Conservation (phyloP, 2,113 vertebrate species). For the Cochlearius cochlearius region DNA sequence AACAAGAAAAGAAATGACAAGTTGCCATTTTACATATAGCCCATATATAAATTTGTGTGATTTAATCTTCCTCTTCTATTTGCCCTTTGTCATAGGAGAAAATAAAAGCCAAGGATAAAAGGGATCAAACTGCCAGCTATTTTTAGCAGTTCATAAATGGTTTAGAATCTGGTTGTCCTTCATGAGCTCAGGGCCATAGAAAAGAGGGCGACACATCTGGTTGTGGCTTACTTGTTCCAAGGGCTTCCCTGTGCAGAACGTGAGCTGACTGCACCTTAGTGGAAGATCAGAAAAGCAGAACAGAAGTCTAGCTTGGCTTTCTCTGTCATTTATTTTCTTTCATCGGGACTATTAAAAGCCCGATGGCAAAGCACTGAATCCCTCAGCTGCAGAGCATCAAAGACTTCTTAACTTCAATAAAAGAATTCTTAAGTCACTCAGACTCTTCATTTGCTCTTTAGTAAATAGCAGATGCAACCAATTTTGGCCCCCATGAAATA, state of each 20-base stretch:
- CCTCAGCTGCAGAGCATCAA: neutral
- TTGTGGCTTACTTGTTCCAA: neutral
- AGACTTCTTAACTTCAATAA: neutral
- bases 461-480: neutral
- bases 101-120: constrained; percentile 13
- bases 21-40: neutral
- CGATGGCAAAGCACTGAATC: neutral
- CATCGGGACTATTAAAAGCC: neutral
- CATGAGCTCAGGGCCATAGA: neutral
- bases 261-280: neutral
- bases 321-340: neutral
- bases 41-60: neutral
- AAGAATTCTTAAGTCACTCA: neutral
- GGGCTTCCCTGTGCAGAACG: neutral
- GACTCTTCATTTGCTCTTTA: neutral
- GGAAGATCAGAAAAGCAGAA: neutral
- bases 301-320: neutral
- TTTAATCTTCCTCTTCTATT: neutral
- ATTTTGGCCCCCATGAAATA: neutral
- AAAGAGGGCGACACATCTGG: neutral
- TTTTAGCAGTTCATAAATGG: neutral
- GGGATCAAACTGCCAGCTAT: neutral
- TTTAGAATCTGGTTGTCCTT: neutral
- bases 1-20: neutral
- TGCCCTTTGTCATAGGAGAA: neutral